Conservation (phyloP, 1,140 invertebrate genomes). For the Megalopta genalis region DNA sequence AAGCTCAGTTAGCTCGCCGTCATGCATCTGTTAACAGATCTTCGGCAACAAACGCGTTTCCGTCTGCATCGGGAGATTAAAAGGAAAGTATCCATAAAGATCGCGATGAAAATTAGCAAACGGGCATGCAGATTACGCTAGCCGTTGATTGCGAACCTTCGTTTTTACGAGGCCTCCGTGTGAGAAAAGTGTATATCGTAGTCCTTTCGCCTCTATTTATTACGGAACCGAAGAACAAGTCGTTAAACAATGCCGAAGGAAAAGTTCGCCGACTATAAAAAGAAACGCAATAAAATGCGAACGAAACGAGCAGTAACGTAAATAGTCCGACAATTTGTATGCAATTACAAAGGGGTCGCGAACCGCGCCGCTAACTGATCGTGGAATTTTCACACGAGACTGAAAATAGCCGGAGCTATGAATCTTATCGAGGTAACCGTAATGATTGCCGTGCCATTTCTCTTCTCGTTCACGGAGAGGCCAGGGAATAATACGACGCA, state of each 20-base stretch:
- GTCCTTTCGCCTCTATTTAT: conserved; percentile 7
- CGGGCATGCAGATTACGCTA: neutral
- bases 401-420: conserved; percentile 8
- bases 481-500: conserved; percentile 8
- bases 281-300: conserved; percentile 6
- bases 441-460: conserved; percentile 31
- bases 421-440: conserved; percentile 33
- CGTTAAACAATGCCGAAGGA: neutral
- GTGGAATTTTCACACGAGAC: conserved; percentile 46
- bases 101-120: neutral
- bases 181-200: neutral
- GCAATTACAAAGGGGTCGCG: conserved; percentile 36
- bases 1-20: too few relatives aligned
- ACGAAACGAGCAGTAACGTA: conserved; percentile 25
- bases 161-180: neutral
- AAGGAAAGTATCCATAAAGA: neutral
- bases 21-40: too few relatives aligned
- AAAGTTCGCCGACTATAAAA: neutral
- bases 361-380: conserved; percentile 23
- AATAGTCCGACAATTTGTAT: conserved; percentile 43
- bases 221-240: neutral
- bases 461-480: conserved; percentile 2
- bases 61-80: too few relatives aligned
- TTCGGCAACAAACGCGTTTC: too few relatives aligned
- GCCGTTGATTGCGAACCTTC: neutral